Evolutionary conservation across 2,797 vertebrate species (phyloP).

Genomic region (Chrysocyon brachyurus): DNA sequence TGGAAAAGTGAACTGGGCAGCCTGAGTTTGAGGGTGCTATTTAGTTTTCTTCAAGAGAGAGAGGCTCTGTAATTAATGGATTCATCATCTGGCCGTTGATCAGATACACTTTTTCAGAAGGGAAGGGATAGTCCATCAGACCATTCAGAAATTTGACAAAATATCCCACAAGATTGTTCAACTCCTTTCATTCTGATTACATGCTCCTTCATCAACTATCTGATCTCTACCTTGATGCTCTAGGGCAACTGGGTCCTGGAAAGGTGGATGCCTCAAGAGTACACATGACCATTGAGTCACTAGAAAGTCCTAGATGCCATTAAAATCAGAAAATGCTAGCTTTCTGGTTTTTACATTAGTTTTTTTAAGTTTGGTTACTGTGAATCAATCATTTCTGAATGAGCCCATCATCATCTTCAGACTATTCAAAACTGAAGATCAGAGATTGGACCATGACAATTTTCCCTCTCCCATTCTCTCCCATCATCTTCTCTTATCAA

Average conservation of each 20-base stretch:
- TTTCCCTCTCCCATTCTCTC: background rate
- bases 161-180: background rate
- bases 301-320: background rate
- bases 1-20: background rate
- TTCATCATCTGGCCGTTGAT: background rate
- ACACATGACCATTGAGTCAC: background rate
- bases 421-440: background rate
- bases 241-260: background rate
- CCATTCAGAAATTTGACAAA: background rate
- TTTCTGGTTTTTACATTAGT: background rate
- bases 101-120: slow-evolving; percentile 29
- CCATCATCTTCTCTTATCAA: background rate
- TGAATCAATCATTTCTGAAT: slow-evolving; percentile 32
- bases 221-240: background rate
- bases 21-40: background rate
- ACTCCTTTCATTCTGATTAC: background rate
- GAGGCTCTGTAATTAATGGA: background rate
- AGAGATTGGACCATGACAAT: background rate
- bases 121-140: background rate
- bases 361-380: background rate
- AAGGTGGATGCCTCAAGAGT: background rate
- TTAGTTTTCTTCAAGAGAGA: slow-evolving; percentile 7
- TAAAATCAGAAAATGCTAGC: background rate
- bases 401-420: background rate
- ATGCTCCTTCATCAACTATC: background rate